Conservation (phyloP, 2,797 vertebrate species). For the Myioborus miniatus region DNA sequence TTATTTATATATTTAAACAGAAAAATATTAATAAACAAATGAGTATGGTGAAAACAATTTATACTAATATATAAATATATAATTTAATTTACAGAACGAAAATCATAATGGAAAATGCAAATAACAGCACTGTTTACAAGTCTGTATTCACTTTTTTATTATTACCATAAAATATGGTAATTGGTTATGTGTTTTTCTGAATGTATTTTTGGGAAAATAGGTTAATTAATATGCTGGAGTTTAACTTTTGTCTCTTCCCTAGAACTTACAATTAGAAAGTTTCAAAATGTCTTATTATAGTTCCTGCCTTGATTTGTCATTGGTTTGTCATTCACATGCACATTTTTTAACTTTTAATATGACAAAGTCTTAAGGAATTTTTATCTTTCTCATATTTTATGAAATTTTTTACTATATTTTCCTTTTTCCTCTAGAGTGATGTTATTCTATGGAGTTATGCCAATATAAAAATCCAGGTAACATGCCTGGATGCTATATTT, state of each 20-base stretch:
- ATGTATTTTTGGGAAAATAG: not conserved
- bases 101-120: conserved; percentile 38
- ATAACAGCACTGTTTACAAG: not conserved
- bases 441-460: not conserved
- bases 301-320: not conserved
- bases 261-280: not conserved
- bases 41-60: not conserved
- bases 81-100: not conserved
- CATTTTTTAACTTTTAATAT: not conserved
- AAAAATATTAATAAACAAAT: not conserved
- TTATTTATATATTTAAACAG: not conserved
- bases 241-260: conserved; percentile 23
- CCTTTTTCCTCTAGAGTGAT: not conserved
- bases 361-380: not conserved
- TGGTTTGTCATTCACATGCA: not conserved
- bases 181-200: not conserved
- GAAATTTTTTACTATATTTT: not conserved
- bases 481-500: not conserved
- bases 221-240: not conserved
- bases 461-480: not conserved
- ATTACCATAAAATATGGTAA: conserved; percentile 20
- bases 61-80: not conserved
- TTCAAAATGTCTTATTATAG: not conserved
- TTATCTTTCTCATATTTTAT: not conserved
- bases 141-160: conserved; percentile 2